Base-by-base conservation (phyloP, 1,140 invertebrate genomes). In the Caenorhabditis remanei region DNA sequence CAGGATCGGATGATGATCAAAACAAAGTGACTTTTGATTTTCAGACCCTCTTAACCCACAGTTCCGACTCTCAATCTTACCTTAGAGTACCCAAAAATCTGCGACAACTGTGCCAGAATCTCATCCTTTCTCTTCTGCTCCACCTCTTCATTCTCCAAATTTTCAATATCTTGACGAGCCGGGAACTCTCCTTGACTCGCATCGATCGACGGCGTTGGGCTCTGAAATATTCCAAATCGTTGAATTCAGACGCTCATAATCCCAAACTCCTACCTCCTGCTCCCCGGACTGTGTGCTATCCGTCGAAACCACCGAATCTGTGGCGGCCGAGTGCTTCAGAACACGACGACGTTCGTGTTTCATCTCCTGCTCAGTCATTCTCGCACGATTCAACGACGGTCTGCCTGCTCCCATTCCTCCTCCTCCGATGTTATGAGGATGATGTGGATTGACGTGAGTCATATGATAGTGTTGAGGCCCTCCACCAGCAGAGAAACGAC, bases 61-160 rank as follows among this genome's bases (percentile, higher is more conserved):
- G 32, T 32, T 32, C 32, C 0, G 1, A 32, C 32, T 32, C 32
- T 2, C 32, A 32, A 32, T 32, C 61, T 46, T 24, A 79, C 71
- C 71, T 79, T 79, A 21, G 43, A 5, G 11, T 79, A 79, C n/a
- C 71, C 71, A 79, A 79, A 79, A 79, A 79, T 79, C 14, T 79
- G 71, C 5, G 71, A 79, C 71, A 79, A 79, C n/a, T 79, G 14
- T 9, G 71, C 71, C 6, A 79, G 21, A 2, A 50, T 6, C 14
- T 79, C 71, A n/a, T 79, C 71, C 7, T 50, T 79, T n/a, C 24
- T 79, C 46, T 53, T 50, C 21, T 53, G 19, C 2, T 50, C 71
- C 46, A 9, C n/a, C n/a, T 79, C 71, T 13, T 79, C 46, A 32
- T 50, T 50, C 8, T 21, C 71, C 11, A 71, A 5, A 46, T 71